A percentile compares a stretch with the other conserved stretches of the same genome.
Evolutionary conservation across 2,888 invertebrate genomes (phyloP).

Genomic region (Caenorhabditis becei): DNA sequence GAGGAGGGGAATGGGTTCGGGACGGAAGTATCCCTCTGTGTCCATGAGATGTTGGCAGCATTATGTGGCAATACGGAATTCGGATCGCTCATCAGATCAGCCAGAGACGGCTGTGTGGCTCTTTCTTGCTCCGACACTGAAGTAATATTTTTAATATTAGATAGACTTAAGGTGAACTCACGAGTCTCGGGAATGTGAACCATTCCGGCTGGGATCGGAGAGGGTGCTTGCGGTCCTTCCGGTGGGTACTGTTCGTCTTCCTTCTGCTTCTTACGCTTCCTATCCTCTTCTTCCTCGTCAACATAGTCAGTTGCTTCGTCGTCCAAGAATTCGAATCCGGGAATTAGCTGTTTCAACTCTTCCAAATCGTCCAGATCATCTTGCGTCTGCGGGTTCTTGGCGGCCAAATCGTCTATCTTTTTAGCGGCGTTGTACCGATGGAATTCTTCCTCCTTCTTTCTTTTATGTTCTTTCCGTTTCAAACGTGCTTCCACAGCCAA

Average conservation of each 20-base stretch:
- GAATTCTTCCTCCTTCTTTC: constrained; percentile 20
- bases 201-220: constrained; percentile 60
- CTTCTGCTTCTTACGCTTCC: constrained; percentile 12
- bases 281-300: constrained; percentile 29
- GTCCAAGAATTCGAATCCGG: constrained; percentile 2
- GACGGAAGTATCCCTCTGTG: constrained; percentile 36
- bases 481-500: constrained; percentile 45
- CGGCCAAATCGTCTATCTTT: neutral
- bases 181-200: constrained; percentile 58
- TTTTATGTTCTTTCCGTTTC: constrained; percentile 15
- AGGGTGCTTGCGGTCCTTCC: constrained; percentile 41
- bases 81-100: constrained; percentile 41
- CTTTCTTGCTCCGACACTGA: constrained; percentile 49
- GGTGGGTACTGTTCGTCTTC: constrained; percentile 40
- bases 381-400: constrained; percentile 7
- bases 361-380: too few relatives aligned
- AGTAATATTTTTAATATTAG: constrained; percentile 1
- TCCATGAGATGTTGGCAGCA: constrained; percentile 44
- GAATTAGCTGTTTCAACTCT: neutral
- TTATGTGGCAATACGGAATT: constrained; percentile 28
- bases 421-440: constrained; percentile 22
- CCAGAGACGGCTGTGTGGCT: constrained; percentile 35
- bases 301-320: neutral
- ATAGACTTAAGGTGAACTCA: constrained; percentile 4
- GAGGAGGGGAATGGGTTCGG: constrained; percentile 49